Evolutionary conservation across 2,888 invertebrate species (phyloP), one percentile per base, ranked within the genome.

Genomic region (Clistopyga incitator): DNA sequence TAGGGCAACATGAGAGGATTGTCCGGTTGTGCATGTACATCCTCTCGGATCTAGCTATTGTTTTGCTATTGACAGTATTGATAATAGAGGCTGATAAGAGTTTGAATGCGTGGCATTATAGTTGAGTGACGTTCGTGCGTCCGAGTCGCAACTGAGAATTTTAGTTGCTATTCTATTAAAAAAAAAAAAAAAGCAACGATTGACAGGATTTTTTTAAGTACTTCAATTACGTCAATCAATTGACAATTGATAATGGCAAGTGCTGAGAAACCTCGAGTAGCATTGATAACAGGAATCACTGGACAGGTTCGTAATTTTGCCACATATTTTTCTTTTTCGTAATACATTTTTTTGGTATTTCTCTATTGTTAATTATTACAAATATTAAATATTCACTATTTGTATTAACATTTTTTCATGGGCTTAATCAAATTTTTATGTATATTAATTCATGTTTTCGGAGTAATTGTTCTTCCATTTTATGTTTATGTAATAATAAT

Each of bases 201-300:
- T 20, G 42, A 67, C 34, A 29, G 52, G 25, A 59, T 18, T 34
- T 75, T 50, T 8, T 25, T 3, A 10, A 25, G 13, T 25, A 25
- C 11, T 13, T 13, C n/a, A n/a, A 13, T 23, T 15, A 15, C 6
- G 8, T 20, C 10, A 20, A 45, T 45, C 11, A 45, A 65, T 54
- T 20, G 50, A 52, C 6, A 70, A 54, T 34, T 52, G 38, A 78
- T 87, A 71, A 92, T 92, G 91, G 88, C 89, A 86, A 88, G 86
- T 29, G 84, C 82, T 11, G 84, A 88, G 25, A 75, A 85, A 20
- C 94, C 93, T 89, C 96, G 96, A 93, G 95, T 98, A 68, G 99
- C 99, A 13, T 94, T 99, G 80, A 97, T 99, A 90, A 99, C 99
- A 82, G 99, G 99, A 87, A 99, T 99, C 84, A 98, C 98, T 54